phyloP scores from a whole-genome alignment of 1,140 invertebrate species.

The Aphis craccivora region DNA sequence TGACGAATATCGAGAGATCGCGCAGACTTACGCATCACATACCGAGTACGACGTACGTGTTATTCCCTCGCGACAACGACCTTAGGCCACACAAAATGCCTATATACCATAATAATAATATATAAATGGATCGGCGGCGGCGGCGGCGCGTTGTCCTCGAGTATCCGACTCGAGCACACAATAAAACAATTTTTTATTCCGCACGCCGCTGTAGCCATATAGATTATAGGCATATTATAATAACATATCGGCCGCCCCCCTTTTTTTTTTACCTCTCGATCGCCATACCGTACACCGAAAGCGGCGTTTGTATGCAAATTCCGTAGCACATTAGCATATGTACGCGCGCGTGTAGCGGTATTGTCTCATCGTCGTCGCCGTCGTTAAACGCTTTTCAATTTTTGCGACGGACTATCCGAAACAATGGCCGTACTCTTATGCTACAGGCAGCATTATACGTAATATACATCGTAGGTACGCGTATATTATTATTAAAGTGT shows the following conservation, averaged over 20 bases:
- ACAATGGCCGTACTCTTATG: slow-evolving; percentile 12
- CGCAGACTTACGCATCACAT: too few relatives aligned
- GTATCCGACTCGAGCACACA: neutral
- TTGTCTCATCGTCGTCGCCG: slow-evolving; percentile 25
- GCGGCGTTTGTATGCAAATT: slow-evolving; percentile 53
- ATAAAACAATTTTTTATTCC: slow-evolving; percentile 14
- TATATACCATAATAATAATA: neutral
- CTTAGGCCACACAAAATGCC: neutral
- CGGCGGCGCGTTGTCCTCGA: neutral
- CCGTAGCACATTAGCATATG: neutral
- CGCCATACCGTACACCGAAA: slow-evolving; percentile 27
- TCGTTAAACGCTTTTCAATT: slow-evolving; percentile 51
- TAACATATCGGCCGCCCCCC: neutral
- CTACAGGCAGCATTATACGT: neutral
- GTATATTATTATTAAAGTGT: neutral
- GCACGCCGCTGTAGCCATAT: neutral
- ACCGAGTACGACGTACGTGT: too few relatives aligned
- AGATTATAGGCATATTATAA: neutral
- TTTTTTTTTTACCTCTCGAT: neutral
- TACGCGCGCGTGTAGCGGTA: slow-evolving; percentile 22
- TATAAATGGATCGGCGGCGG: neutral
- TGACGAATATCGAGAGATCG: neutral
- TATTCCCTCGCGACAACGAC: neutral
- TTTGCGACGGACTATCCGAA: slow-evolving; percentile 15
- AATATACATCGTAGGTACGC: neutral